phyloP scores from a whole-genome alignment of 2,888 invertebrate genomes.

The Heterodera filipjevi region DNA sequence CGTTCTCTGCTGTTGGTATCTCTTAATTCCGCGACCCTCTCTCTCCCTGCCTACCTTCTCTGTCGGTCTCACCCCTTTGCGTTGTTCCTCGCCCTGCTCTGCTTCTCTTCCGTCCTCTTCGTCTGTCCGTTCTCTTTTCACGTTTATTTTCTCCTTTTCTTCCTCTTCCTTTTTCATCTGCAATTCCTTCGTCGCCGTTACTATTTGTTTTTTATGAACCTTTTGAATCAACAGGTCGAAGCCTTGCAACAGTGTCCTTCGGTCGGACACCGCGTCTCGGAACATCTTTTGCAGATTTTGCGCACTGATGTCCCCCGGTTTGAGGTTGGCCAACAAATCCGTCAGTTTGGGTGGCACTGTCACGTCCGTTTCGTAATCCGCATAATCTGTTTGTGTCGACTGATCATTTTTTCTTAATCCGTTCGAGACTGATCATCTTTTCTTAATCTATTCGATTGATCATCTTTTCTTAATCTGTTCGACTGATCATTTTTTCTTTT shows the following conservation, averaged over 20 bases:
- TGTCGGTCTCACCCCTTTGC: neutral
- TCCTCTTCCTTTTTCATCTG: conserved; percentile 16
- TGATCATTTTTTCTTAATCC: no score
- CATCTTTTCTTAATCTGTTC: no score
- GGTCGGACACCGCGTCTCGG: conserved; percentile 60
- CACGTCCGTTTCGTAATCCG: conserved; percentile 56
- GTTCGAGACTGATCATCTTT: no score
- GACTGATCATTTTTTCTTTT: no score
- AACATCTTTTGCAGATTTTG: conserved; percentile 62
- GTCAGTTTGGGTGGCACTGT: conserved; percentile 63
- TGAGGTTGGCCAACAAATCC: conserved; percentile 60
- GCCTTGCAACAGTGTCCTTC: conserved; percentile 55
- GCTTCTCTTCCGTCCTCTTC: conserved; percentile 8
- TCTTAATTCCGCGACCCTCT: neutral
- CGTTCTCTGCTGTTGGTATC: conserved; percentile 7
- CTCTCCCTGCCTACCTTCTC: neutral
- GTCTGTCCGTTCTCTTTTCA: conserved; percentile 11
- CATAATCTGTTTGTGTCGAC: conserved; percentile 43
- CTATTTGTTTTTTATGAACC: conserved; percentile 22
- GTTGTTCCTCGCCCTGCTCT: neutral
- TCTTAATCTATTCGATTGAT: no score
- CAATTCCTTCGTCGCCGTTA: neutral
- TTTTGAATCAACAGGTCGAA: conserved; percentile 56
- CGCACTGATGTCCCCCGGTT: conserved; percentile 57
- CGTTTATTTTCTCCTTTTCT: neutral